Conservation (phyloP, 1,140 invertebrate genomes). For the Reticulitermes speratus region DNA sequence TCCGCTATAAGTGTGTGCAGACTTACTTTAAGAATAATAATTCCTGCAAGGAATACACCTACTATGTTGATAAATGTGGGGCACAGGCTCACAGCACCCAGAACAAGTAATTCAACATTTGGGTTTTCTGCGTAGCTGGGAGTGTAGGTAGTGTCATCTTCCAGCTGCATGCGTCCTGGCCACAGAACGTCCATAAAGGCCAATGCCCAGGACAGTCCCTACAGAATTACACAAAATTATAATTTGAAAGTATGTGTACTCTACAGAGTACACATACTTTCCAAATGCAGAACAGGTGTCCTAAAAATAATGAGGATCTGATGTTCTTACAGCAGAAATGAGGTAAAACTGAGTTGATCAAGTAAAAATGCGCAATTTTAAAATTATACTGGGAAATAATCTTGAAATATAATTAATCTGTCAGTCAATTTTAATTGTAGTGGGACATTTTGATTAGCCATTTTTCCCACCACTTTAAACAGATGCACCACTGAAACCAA, state of each 20-base stretch:
- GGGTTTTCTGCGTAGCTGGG: constrained; percentile 55
- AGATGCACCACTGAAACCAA: no score
- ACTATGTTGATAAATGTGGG: constrained; percentile 71
- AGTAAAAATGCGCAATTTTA: no score
- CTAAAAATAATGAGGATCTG: no score
- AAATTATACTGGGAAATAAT: no score
- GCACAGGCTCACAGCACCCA: constrained; percentile 65
- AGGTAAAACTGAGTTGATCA: no score
- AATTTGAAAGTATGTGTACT: background rate
- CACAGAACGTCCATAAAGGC: constrained; percentile 55
- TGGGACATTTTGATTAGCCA: no score
- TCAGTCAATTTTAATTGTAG: no score
- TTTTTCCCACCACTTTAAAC: no score
- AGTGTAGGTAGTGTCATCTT: background rate
- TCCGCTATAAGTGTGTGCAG: background rate
- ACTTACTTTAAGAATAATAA: constrained; percentile 65
- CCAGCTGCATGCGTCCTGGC: constrained; percentile 8
- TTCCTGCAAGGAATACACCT: constrained; percentile 60
- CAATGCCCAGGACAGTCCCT: constrained; percentile 70
- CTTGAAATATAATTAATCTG: no score
- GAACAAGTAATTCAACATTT: constrained; percentile 56
- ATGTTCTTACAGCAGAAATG: no score
- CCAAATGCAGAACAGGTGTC: no score
- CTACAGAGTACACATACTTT: no score
- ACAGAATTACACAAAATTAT: background rate